Evolutionary conservation across 2,888 invertebrate genomes (phyloP).

Genomic region (Drosophila aldrichi): DNA sequence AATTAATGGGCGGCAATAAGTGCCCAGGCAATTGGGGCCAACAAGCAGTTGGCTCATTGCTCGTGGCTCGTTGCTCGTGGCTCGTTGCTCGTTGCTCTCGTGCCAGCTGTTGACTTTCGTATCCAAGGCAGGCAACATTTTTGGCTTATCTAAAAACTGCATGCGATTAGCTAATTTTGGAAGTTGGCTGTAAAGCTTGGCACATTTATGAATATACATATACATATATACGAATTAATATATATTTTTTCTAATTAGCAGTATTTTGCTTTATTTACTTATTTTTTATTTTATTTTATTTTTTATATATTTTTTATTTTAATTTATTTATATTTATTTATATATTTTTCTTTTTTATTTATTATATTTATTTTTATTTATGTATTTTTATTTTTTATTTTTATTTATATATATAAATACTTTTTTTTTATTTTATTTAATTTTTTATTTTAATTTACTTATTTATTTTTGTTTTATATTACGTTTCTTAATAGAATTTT

Average conservation of each 20-base stretch:
- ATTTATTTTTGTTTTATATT: too few relatives aligned
- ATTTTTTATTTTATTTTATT: too few relatives aligned
- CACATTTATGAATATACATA: background rate
- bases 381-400: too few relatives aligned
- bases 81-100: slow-evolving; percentile 6
- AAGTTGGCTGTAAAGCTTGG: background rate
- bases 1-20: slow-evolving; percentile 61
- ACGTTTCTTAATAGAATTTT: too few relatives aligned
- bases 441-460: too few relatives aligned
- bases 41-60: slow-evolving; percentile 8
- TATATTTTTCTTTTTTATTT: background rate
- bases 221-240: background rate
- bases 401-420: too few relatives aligned
- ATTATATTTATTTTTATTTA: background rate
- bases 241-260: too few relatives aligned
- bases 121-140: background rate
- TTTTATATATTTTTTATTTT: too few relatives aligned
- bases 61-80: background rate
- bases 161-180: slow-evolving; percentile 55
- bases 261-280: too few relatives aligned
- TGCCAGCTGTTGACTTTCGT: slow-evolving; percentile 16
- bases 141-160: slow-evolving; percentile 21
- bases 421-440: too few relatives aligned
- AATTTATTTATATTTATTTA: too few relatives aligned
- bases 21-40: slow-evolving; percentile 21